Conservation (phyloP, 2,113 vertebrate genomes). For the Oxyruncus cristatus region DNA sequence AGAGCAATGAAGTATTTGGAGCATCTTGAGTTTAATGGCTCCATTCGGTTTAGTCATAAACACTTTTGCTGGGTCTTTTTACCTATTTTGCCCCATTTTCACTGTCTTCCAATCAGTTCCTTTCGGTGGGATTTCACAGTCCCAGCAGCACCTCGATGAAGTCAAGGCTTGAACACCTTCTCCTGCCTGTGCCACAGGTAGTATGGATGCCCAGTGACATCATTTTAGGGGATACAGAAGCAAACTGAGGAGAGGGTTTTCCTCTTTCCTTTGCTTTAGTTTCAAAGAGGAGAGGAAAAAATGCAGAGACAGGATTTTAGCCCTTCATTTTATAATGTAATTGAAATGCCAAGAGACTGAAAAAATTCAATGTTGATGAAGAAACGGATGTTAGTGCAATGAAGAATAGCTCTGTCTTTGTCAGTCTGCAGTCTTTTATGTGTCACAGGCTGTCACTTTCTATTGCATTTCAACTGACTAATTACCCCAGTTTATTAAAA, state of each 20-base stretch:
- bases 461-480: slow-evolving; percentile 70
- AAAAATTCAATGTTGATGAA: slow-evolving; percentile 74
- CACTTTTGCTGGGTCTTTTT: not conserved
- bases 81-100: not conserved
- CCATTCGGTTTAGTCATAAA: not conserved
- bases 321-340: slow-evolving; percentile 71
- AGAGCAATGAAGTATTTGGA: not conserved
- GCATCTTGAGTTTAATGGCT: not conserved
- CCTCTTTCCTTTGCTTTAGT: not conserved
- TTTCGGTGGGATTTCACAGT: not conserved
- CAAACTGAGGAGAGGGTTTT: not conserved
- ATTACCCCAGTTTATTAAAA: slow-evolving; percentile 75
- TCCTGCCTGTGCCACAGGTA: not conserved
- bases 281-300: slow-evolving; percentile 38
- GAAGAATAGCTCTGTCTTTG: slow-evolving; percentile 70
- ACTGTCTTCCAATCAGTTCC: not conserved
- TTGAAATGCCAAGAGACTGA: slow-evolving; percentile 72
- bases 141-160: not conserved
- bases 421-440: slow-evolving; percentile 65
- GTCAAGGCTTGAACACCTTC: not conserved
- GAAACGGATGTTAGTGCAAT: slow-evolving; percentile 67
- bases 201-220: not conserved
- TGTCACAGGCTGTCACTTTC: slow-evolving; percentile 73
- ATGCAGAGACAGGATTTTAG: slow-evolving; percentile 67
- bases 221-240: not conserved